Evolutionary conservation across 1,140 invertebrate species (phyloP).

Genomic region (Sogatella furcifera): DNA sequence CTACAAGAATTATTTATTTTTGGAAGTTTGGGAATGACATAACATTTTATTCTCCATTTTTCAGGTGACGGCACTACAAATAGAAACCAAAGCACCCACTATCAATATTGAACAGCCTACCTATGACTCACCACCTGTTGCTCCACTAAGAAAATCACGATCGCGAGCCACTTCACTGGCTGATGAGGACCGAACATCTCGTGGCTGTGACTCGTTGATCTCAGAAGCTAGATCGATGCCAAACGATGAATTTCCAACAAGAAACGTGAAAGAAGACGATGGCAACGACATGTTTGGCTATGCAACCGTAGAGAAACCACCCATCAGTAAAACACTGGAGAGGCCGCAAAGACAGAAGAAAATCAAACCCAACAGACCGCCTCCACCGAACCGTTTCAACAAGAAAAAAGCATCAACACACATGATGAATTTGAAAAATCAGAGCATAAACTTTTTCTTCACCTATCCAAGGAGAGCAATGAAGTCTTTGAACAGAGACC

Average conservation of each 20-base stretch:
- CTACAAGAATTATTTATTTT: too few relatives aligned
- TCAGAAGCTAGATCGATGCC: slow-evolving; percentile 13
- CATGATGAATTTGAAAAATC: slow-evolving; percentile 17
- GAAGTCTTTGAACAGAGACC: slow-evolving; percentile 15
- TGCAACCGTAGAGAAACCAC: slow-evolving; percentile 51
- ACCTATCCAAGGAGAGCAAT: slow-evolving; percentile 34
- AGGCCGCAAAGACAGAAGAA: background rate
- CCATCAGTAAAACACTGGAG: slow-evolving; percentile 7
- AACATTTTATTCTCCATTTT: too few relatives aligned
- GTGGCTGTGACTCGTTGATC: slow-evolving; percentile 52
- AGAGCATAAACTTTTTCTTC: slow-evolving; percentile 33
- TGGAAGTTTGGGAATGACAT: too few relatives aligned
- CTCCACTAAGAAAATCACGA: slow-evolving; percentile 36
- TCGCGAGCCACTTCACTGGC: slow-evolving; percentile 46
- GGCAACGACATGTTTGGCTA: slow-evolving; percentile 36
- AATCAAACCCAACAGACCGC: slow-evolving; percentile 35
- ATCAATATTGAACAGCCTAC: slow-evolving; percentile 24
- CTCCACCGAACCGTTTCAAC: slow-evolving; percentile 35
- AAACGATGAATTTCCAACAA: background rate
- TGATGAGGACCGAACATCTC: slow-evolving; percentile 53
- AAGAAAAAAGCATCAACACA: slow-evolving; percentile 34
- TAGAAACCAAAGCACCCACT: slow-evolving; percentile 38
- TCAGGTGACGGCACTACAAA: slow-evolving; percentile 49
- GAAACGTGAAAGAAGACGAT: slow-evolving; percentile 24
- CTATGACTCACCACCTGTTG: slow-evolving; percentile 25